Evolutionary conservation across 2,113 vertebrate species (phyloP).

Genomic region (Saimiri boliviensis): DNA sequence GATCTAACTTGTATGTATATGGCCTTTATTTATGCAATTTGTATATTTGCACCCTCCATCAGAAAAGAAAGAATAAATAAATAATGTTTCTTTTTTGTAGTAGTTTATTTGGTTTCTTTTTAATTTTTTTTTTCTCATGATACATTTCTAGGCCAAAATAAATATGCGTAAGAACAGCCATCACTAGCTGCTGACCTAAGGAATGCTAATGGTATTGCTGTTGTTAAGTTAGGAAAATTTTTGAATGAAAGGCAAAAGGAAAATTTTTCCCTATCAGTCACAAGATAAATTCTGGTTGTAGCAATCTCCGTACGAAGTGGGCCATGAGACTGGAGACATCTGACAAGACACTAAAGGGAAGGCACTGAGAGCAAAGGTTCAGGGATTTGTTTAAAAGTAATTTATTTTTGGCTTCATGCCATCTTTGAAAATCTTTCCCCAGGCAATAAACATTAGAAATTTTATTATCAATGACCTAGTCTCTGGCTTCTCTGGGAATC

Average conservation of each 20-base stretch:
- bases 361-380: constrained; percentile 32
- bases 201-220: background rate
- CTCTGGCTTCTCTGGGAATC: constrained; percentile 47
- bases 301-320: background rate
- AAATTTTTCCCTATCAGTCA: background rate
- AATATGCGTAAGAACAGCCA: background rate
- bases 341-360: constrained; percentile 26
- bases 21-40: background rate
- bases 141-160: background rate
- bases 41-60: background rate
- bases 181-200: background rate
- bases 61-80: background rate
- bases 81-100: background rate
- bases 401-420: constrained; percentile 71
- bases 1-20: background rate
- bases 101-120: background rate
- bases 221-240: background rate
- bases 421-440: constrained; percentile 66
- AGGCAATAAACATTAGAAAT: constrained; percentile 69
- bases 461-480: constrained; percentile 39
- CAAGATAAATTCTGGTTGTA: background rate
- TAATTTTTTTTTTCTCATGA: background rate
- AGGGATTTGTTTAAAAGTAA: constrained; percentile 68
- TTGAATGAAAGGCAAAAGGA: background rate
- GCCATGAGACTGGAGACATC: background rate